phyloP scores from a whole-genome alignment of 2,113 vertebrate genomes.

The Phalacrocorax aristotelis region DNA sequence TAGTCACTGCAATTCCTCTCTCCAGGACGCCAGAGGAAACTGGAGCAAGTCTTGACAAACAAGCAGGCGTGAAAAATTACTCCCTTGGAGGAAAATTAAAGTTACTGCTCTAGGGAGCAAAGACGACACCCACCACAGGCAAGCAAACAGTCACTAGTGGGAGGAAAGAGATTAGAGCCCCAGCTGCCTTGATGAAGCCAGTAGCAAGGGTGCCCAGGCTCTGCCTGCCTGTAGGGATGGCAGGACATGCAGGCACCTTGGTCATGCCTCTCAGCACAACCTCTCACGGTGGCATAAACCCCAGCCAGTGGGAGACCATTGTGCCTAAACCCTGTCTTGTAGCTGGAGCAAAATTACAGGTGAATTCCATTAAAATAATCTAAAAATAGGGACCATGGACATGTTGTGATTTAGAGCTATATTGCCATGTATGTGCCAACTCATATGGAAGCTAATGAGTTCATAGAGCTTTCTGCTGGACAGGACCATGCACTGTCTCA shows the following conservation, averaged over 20 bases:
- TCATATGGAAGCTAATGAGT: neutral
- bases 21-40: neutral
- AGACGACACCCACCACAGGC: neutral
- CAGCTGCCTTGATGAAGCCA: neutral
- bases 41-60: neutral
- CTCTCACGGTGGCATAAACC: neutral
- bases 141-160: neutral
- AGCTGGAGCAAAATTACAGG: neutral
- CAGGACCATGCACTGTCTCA: neutral
- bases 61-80: neutral
- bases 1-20: neutral
- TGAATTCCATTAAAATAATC: neutral
- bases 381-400: neutral
- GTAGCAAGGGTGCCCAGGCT: fast-evolving
- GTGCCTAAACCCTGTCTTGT: neutral
- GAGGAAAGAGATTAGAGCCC: neutral
- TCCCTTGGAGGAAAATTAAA: neutral
- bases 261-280: neutral
- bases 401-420: neutral
- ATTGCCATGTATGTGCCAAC: neutral
- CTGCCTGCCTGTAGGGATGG: neutral
- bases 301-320: neutral
- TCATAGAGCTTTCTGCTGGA: neutral
- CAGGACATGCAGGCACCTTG: neutral
- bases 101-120: neutral